Percentiles rank a stretch among this genome's conserved stretches.
phyloP scores from a whole-genome alignment of 2,888 invertebrate species.

The Lottia gigantea region DNA sequence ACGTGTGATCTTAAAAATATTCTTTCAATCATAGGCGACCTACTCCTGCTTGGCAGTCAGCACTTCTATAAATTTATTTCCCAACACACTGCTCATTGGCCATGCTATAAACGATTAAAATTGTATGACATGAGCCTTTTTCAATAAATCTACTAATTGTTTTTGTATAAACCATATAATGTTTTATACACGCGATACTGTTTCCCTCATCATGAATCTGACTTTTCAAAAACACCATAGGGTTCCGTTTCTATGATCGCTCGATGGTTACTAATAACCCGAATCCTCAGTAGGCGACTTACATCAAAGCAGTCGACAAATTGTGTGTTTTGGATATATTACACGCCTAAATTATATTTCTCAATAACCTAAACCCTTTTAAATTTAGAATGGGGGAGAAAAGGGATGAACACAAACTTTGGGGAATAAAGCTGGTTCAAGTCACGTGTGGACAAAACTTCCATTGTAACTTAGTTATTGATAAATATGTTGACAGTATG shows the following conservation, averaged over 20 bases:
- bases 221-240: slow-evolving; percentile 2
- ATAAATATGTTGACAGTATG: slow-evolving; percentile 1
- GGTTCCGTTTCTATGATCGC: not conserved
- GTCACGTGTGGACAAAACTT: slow-evolving; percentile 1
- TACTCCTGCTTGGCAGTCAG: no score
- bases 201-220: slow-evolving; percentile 3
- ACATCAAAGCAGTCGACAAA: slow-evolving; percentile 4
- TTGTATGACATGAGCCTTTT: no score
- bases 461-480: not conserved
- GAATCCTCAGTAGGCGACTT: not conserved
- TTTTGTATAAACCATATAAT: not conserved
- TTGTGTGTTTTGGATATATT: slow-evolving; percentile 1
- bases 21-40: no score
- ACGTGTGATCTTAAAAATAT: no score
- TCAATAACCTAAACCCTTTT: not conserved
- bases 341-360: slow-evolving; percentile 2
- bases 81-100: no score
- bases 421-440: not conserved
- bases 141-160: no score
- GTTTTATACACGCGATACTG: not conserved
- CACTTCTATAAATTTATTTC: no score
- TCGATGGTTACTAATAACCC: slow-evolving; percentile 4
- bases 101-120: no score
- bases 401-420: not conserved
- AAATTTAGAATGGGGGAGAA: not conserved